Conservation (phyloP, 2,797 vertebrate genomes). For the Phalanger gymnotis region DNA sequence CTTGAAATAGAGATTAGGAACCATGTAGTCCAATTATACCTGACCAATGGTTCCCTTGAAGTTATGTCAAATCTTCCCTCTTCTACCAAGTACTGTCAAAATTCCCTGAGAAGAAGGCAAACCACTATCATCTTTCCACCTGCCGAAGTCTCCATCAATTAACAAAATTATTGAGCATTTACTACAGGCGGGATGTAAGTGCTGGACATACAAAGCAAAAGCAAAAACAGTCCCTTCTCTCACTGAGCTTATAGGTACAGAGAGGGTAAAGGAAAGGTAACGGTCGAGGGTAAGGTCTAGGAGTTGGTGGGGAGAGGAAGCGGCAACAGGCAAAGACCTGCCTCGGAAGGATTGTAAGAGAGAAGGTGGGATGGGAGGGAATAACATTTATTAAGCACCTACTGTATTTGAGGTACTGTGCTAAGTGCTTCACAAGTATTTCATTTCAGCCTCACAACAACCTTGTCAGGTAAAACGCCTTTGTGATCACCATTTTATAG, state of each 20-base stretch:
- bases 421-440: not conserved
- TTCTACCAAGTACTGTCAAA: not conserved
- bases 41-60: not conserved
- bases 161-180: not conserved
- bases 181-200: not conserved
- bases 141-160: not conserved
- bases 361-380: not conserved
- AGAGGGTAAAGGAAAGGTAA: not conserved
- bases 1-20: not conserved
- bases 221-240: not conserved
- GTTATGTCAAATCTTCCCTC: not conserved
- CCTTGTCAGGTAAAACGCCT: not conserved
- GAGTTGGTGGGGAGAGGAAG: not conserved
- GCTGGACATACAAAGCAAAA: not conserved
- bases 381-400: not conserved
- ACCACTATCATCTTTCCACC: not conserved
- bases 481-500: not conserved
- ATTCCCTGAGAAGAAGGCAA: not conserved
- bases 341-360: not conserved
- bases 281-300: not conserved
- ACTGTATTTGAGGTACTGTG: not conserved
- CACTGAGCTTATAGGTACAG: not conserved
- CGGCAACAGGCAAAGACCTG: not conserved
- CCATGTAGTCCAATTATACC: not conserved
- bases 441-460: not conserved